Evolutionary conservation across 1,140 invertebrate genomes (phyloP).

Genomic region (Drosophila bifasciata): DNA sequence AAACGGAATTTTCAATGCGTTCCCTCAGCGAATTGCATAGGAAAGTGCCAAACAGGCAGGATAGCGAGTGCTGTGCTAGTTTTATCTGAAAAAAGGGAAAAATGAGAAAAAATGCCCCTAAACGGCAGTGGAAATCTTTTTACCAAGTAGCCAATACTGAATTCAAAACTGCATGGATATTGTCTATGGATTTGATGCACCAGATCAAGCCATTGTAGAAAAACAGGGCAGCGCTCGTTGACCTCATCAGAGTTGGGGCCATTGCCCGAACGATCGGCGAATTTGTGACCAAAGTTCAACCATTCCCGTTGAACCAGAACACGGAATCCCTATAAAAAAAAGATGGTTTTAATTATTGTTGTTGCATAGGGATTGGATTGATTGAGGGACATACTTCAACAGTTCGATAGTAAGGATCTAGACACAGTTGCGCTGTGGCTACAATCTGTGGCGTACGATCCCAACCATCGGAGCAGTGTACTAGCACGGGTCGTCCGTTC

Average conservation of each 20-base stretch:
- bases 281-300: slow-evolving; percentile 98
- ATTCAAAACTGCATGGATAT: slow-evolving; percentile 97
- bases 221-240: slow-evolving; percentile 97
- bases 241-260: slow-evolving; percentile 92
- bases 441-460: slow-evolving; percentile 98
- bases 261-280: slow-evolving; percentile 96
- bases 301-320: slow-evolving; percentile 96
- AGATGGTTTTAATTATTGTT: slow-evolving; percentile 12
- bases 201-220: slow-evolving; percentile 98
- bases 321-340: slow-evolving; percentile 91
- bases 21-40: slow-evolving; percentile 95
- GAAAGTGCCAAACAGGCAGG: slow-evolving; percentile 98
- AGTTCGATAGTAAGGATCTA: slow-evolving; percentile 97
- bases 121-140: slow-evolving; percentile 65
- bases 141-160: slow-evolving; percentile 96
- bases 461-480: slow-evolving; percentile 99
- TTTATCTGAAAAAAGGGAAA: slow-evolving; percentile 89
- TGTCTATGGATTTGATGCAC: slow-evolving; percentile 96
- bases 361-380: neutral
- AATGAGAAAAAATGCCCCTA: no score
- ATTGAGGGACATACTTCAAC: slow-evolving; percentile 87
- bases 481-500: slow-evolving; percentile 94
- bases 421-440: slow-evolving; percentile 93
- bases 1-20: slow-evolving; percentile 88
- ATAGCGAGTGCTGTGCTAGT: slow-evolving; percentile 96